phyloP scores from a whole-genome alignment of 1,140 invertebrate genomes.

The Bactericera cockerelli region DNA sequence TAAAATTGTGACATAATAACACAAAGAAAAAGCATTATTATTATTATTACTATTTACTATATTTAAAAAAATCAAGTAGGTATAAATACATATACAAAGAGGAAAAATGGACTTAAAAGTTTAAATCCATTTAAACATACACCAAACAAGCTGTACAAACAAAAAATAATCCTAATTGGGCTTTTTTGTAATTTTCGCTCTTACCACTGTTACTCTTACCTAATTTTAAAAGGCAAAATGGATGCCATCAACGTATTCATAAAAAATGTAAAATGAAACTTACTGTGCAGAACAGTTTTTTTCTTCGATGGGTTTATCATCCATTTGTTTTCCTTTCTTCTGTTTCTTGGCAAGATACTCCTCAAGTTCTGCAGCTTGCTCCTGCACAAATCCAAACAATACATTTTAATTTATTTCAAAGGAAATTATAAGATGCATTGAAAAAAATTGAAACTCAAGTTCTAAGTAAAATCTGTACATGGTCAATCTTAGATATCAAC shows the following conservation, averaged over 20 bases:
- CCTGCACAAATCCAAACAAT: conserved; percentile 31
- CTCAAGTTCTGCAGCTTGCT: conserved; percentile 83
- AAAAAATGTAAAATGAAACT: conserved; percentile 28
- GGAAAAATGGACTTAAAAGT: too few species aligned
- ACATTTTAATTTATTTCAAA: too few species aligned
- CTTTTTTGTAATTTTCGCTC: too few species aligned
- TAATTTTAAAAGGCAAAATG: conserved; percentile 18
- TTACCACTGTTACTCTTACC: too few species aligned
- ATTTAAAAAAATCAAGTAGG: too few species aligned
- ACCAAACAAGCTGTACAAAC: conserved; percentile 10
- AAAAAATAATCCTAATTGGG: conserved; percentile 13
- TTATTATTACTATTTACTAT: too few species aligned
- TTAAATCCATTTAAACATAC: too few species aligned
- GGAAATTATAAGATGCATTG: too few species aligned
- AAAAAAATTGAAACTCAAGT: not conserved
- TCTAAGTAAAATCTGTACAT: not conserved
- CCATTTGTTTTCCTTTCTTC: conserved; percentile 62
- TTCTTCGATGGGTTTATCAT: conserved; percentile 88
- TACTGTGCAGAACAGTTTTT: conserved; percentile 89
- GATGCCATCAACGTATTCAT: too few species aligned
- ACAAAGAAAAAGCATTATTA: too few species aligned
- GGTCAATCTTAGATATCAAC: not conserved
- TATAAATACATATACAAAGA: too few species aligned
- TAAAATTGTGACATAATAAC: too few species aligned
- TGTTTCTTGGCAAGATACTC: conserved; percentile 87